Percentiles rank a stretch among this genome's conserved stretches.
Evolutionary conservation across 2,888 invertebrate genomes (phyloP).

Genomic region (Epistrophella euchroma): DNA sequence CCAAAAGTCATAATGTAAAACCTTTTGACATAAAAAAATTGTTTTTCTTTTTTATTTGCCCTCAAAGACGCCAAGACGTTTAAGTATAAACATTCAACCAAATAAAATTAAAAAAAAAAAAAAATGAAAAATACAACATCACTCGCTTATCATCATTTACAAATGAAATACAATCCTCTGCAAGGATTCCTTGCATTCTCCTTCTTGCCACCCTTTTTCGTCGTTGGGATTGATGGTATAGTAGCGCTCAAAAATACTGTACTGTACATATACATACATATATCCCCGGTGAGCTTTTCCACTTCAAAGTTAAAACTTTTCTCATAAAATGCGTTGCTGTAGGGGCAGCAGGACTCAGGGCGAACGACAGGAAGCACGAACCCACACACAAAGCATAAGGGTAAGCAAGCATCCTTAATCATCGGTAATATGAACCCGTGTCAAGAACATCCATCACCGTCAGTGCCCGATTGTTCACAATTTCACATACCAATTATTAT

Average conservation of each 20-base stretch:
- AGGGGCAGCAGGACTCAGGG: neutral
- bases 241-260: neutral
- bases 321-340: slow-evolving; percentile 29
- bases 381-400: slow-evolving; percentile 32
- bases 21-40: slow-evolving; percentile 14
- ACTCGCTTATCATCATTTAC: slow-evolving; percentile 66
- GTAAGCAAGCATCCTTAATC: slow-evolving; percentile 70
- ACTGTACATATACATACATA: too few species aligned
- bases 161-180: slow-evolving; percentile 68
- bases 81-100: slow-evolving; percentile 26
- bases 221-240: neutral
- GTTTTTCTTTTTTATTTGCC: neutral
- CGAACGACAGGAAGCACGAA: neutral
- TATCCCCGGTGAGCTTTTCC: slow-evolving; percentile 27
- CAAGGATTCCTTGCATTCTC: slow-evolving; percentile 34
- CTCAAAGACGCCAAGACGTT: slow-evolving; percentile 49
- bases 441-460: slow-evolving; percentile 82
- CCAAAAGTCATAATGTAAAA: slow-evolving; percentile 43
- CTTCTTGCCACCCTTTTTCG: neutral
- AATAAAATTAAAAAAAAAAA: slow-evolving; percentile 9
- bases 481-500: slow-evolving; percentile 77
- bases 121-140: slow-evolving; percentile 39
- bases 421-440: slow-evolving; percentile 77
- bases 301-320: slow-evolving; percentile 46
- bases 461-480: slow-evolving; percentile 75